Conservation (phyloP, 2,113 vertebrate species). For the Castor canadensis region DNA sequence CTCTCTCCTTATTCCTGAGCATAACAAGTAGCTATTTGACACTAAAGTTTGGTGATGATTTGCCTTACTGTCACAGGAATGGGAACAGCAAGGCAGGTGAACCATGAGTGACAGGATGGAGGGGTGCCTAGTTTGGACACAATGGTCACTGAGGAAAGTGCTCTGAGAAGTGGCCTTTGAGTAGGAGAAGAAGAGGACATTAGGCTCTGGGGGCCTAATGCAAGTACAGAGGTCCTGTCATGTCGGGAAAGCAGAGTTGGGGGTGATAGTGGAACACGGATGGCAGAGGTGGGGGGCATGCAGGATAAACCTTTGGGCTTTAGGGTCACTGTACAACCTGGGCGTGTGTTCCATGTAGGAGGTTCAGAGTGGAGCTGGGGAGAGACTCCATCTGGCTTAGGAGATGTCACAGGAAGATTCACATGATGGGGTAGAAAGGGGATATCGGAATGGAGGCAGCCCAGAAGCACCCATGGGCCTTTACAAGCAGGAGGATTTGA, state of each 20-base stretch:
- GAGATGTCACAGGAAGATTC: background rate
- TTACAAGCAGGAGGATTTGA: background rate
- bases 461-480: background rate
- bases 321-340: background rate
- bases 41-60: background rate
- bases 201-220: background rate
- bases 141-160: fast-evolving
- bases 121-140: background rate
- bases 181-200: too few relatives aligned
- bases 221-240: too few relatives aligned
- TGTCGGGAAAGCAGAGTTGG: background rate
- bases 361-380: background rate
- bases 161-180: background rate
- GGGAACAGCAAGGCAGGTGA: fast-evolving
- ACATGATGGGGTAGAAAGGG: background rate
- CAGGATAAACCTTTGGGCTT: fast-evolving
- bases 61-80: background rate
- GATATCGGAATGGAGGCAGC: too few relatives aligned
- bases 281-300: fast-evolving
- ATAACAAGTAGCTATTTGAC: fast-evolving
- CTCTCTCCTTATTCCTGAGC: background rate
- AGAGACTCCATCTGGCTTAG: background rate
- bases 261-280: fast-evolving
- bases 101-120: fast-evolving
- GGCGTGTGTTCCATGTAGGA: fast-evolving